Conservation (phyloP, 2,113 vertebrate species). For the Xerus inauris region DNA sequence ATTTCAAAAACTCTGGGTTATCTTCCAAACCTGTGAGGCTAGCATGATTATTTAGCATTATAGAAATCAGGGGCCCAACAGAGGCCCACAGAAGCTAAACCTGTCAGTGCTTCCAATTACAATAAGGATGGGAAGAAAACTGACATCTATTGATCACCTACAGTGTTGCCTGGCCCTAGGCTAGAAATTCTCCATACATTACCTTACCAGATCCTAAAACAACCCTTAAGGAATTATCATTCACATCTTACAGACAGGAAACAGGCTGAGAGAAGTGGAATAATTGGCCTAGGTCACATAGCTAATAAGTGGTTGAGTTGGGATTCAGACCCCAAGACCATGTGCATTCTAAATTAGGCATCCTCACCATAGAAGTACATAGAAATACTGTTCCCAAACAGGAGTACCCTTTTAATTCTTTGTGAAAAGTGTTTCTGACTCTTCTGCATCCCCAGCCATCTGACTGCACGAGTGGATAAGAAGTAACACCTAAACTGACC, state of each 20-base stretch:
- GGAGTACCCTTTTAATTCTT: not conserved
- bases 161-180: conserved; percentile 12
- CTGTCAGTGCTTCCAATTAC: conserved; percentile 34
- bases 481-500: not conserved
- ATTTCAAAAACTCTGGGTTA: conserved; percentile 80
- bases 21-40: conserved; percentile 78
- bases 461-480: not conserved
- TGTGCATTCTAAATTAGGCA: not conserved
- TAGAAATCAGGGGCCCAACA: conserved; percentile 54
- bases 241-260: conserved; percentile 49
- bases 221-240: not conserved
- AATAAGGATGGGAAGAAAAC: conserved; percentile 51
- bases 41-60: conserved; percentile 70
- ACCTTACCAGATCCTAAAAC: conserved; percentile 53
- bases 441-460: not conserved
- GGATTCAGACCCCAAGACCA: conserved; percentile 6
- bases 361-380: not conserved
- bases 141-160: conserved; percentile 37
- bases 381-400: not conserved
- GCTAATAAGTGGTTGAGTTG: not conserved
- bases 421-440: not conserved
- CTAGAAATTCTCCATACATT: not conserved
- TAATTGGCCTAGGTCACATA: conserved; percentile 37
- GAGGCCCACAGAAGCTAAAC: conserved; percentile 60
- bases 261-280: conserved; percentile 25